Evolutionary conservation across 2,113 vertebrate species (phyloP).

Genomic region (Promerops cafer): DNA sequence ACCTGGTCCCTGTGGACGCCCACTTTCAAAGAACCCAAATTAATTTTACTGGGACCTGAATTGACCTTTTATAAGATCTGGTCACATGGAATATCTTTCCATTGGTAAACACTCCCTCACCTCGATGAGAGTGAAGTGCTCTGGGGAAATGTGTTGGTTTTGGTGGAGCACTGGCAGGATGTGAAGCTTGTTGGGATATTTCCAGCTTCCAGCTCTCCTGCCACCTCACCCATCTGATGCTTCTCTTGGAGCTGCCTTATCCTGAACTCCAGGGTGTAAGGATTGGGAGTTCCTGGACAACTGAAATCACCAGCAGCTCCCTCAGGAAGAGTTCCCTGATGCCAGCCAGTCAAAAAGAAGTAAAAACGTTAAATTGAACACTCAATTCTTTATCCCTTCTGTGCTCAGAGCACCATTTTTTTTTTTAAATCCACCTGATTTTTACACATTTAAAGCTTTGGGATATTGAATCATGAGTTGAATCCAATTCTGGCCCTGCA

Average conservation of each 20-base stretch:
- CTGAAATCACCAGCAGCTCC: not conserved
- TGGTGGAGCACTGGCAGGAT: not conserved
- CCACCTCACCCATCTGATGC: not conserved
- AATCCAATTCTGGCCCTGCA: not conserved
- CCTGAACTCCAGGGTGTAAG: not conserved
- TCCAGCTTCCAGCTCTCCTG: not conserved
- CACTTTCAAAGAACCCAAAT: not conserved
- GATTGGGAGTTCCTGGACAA: not conserved
- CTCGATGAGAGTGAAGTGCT: not conserved
- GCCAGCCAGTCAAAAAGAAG: not conserved
- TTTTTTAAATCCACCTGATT: not conserved
- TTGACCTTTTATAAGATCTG: not conserved
- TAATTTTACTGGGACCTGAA: not conserved
- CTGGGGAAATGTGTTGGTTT: not conserved
- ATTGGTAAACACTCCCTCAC: not conserved
- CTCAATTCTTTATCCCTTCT: not conserved
- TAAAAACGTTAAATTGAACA: rapidly evolving
- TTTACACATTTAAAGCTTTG: not conserved
- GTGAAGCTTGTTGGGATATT: not conserved
- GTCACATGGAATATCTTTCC: not conserved
- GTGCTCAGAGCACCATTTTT: not conserved
- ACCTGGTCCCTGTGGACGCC: not conserved
- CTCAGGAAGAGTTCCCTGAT: not conserved
- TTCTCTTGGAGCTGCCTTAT: not conserved
- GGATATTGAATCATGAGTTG: not conserved